A percentile compares a stretch with the other conserved stretches of the same genome.
phyloP scores from a whole-genome alignment of 2,888 invertebrate species.

The Tachina fera region DNA sequence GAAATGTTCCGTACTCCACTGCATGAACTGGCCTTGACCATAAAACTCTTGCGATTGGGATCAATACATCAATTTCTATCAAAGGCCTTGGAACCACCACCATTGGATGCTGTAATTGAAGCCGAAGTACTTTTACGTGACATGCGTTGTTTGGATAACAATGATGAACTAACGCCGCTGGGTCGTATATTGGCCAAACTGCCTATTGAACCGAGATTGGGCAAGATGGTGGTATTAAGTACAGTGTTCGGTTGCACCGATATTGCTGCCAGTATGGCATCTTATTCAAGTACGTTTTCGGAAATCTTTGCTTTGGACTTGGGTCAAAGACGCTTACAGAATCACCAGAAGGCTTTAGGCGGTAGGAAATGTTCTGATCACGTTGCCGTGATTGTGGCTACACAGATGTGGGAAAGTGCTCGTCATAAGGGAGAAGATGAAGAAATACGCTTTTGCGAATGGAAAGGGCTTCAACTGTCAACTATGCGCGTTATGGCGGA shows the following conservation, averaged over 20 bases:
- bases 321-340: slow-evolving; percentile 89
- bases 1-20: slow-evolving; percentile 99
- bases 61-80: slow-evolving; percentile 97
- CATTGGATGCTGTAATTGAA: slow-evolving; percentile 98
- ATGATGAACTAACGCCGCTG: slow-evolving; percentile 95
- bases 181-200: slow-evolving; percentile 96
- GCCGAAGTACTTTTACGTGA: slow-evolving; percentile 93
- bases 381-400: slow-evolving; percentile 96
- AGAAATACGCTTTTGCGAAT: slow-evolving; percentile 94
- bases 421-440: slow-evolving; percentile 88
- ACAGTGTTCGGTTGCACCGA: slow-evolving; percentile 95
- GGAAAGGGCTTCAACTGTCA: slow-evolving; percentile 94
- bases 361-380: slow-evolving; percentile 96
- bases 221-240: slow-evolving; percentile 98
- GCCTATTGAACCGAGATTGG: slow-evolving; percentile 97
- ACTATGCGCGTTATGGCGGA: slow-evolving; percentile 96
- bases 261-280: slow-evolving; percentile 95
- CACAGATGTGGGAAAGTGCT: slow-evolving; percentile 91
- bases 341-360: slow-evolving; percentile 93
- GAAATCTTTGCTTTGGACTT: slow-evolving; percentile 95
- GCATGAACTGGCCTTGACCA: slow-evolving; percentile 96
- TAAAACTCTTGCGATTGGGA: slow-evolving; percentile 93
- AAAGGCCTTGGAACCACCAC: slow-evolving; percentile 98
- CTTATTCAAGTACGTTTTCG: slow-evolving; percentile 97
- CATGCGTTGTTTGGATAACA: slow-evolving; percentile 94